phyloP scores from a whole-genome alignment of 2,888 invertebrate species.

The Deilephila porcellus region DNA sequence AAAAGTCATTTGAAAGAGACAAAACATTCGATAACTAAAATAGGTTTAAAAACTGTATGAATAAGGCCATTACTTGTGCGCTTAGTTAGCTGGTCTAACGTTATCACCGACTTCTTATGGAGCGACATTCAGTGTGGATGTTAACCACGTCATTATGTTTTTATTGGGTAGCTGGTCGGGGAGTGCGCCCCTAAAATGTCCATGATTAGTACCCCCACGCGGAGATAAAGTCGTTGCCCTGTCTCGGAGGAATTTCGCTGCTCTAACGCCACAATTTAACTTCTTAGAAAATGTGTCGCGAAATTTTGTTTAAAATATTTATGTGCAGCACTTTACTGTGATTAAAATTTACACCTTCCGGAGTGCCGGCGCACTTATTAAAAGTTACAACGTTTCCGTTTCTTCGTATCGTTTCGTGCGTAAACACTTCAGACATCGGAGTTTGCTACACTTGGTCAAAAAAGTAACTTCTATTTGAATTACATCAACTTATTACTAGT shows the following conservation, averaged over 20 bases:
- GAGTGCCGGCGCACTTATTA: constrained; percentile 23
- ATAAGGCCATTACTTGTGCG: background rate
- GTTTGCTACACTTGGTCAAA: background rate
- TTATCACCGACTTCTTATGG: constrained; percentile 24
- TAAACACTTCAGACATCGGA: background rate
- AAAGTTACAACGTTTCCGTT: constrained; percentile 27
- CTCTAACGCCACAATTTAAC: constrained; percentile 31
- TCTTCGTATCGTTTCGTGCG: constrained; percentile 10
- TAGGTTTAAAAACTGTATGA: too few relatives aligned
- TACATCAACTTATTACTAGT: background rate
- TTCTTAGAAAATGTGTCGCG: constrained; percentile 29
- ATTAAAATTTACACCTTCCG: constrained; percentile 30
- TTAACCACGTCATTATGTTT: constrained; percentile 35
- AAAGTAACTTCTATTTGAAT: background rate
- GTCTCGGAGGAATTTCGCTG: constrained; percentile 29
- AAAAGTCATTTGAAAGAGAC: too few relatives aligned
- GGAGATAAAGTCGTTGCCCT: constrained; percentile 33
- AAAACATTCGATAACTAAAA: too few relatives aligned
- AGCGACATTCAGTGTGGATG: constrained; percentile 30
- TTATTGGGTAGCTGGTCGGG: constrained; percentile 33
- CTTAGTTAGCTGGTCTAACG: background rate
- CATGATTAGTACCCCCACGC: constrained; percentile 37
- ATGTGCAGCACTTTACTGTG: constrained; percentile 25
- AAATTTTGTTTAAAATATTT: constrained; percentile 31
- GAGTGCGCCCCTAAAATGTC: constrained; percentile 34